Conservation (phyloP, 1,140 invertebrate species). For the Riptortus pedestris region DNA sequence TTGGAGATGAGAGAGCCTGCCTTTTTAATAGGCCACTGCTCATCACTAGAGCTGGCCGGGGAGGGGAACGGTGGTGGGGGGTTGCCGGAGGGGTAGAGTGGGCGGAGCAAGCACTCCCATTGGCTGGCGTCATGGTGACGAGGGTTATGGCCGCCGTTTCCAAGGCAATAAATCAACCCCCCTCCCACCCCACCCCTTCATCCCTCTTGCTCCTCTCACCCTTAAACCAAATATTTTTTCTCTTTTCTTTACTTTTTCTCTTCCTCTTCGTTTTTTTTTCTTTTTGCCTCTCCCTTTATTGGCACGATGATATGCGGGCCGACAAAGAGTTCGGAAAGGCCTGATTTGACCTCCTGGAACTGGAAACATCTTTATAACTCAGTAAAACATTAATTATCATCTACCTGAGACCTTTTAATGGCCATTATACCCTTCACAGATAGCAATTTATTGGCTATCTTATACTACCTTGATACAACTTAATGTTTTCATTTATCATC, state of each 20-base stretch:
- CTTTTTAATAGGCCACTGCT: not conserved
- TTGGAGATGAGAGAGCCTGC: not conserved
- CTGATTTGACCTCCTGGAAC: not conserved
- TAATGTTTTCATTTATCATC: constrained; percentile 16
- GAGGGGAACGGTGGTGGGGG: not conserved
- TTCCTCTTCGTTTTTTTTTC: not conserved
- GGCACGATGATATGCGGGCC: constrained; percentile 1
- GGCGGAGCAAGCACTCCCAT: constrained; percentile 2
- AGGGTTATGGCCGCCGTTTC: constrained; percentile 12
- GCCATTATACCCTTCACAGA: not conserved
- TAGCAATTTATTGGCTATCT: not conserved
- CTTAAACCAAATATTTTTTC: not conserved
- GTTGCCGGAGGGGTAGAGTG: not conserved
- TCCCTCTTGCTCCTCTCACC: constrained; percentile 11
- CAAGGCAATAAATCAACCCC: constrained; percentile 7
- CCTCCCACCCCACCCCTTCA: constrained; percentile 3
- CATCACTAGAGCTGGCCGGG: not conserved
- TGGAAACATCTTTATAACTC: constrained; percentile 8
- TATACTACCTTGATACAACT: not conserved
- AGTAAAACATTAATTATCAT: constrained; percentile 7
- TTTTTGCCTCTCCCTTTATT: not conserved
- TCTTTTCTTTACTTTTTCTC: not conserved
- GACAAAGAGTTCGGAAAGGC: not conserved
- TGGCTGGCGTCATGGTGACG: constrained; percentile 14
- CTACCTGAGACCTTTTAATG: constrained; percentile 4